phyloP scores from a whole-genome alignment of 2,797 vertebrate genomes.

The Sebastes kiyomatsui region DNA sequence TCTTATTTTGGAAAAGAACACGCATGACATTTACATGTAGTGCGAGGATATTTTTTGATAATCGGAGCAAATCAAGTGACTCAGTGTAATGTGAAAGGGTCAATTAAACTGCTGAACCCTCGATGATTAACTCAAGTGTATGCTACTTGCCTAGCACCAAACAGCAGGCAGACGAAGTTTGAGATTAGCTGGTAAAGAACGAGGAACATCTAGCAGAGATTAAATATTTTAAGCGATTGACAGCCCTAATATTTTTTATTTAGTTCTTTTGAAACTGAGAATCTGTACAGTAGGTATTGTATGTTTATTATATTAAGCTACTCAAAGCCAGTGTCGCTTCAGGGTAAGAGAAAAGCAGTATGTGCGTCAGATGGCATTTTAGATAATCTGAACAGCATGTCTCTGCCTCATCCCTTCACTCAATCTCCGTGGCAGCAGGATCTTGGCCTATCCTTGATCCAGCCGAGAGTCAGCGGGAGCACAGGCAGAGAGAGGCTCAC shows the following conservation, averaged over 20 bases:
- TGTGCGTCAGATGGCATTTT: neutral
- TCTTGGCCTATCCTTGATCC: slow-evolving; percentile 43
- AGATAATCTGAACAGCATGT: neutral
- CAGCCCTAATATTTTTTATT: neutral
- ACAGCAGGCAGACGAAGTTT: neutral
- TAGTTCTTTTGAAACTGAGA: neutral
- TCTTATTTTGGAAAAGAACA: neutral
- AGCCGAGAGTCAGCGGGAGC: neutral
- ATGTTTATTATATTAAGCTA: neutral
- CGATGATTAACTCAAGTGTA: neutral
- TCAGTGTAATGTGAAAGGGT: neutral
- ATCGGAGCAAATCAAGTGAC: neutral
- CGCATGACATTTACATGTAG: neutral
- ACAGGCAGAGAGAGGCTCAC: slow-evolving; percentile 1
- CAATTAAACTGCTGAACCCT: neutral
- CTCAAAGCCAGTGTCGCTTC: neutral
- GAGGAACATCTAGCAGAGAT: neutral
- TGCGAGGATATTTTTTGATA: neutral
- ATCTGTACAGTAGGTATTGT: neutral
- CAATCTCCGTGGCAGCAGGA: neutral
- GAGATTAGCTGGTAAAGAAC: neutral
- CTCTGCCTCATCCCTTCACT: neutral
- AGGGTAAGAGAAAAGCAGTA: neutral
- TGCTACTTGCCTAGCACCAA: neutral
- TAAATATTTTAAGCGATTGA: too few species aligned